Evolutionary conservation across 2,113 vertebrate species (phyloP), one percentile per base, ranked within the genome.

Genomic region (Rhinoderma darwinii): DNA sequence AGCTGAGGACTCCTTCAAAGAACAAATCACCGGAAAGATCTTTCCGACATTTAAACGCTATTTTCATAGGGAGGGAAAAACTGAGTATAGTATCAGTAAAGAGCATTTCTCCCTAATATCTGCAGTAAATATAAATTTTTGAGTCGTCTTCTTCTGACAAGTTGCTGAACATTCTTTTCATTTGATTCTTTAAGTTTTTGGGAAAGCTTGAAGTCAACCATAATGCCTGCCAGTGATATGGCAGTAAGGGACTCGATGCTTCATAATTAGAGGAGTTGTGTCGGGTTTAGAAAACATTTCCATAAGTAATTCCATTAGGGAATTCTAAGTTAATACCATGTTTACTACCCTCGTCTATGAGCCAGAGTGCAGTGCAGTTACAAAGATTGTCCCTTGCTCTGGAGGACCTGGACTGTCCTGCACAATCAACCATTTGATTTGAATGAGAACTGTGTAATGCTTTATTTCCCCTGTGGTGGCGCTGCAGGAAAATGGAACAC

Each of bases 11-110:
- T 17, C n/a, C 22, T 72, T 61, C 85, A 82, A 44, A 70, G 78
- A 74, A 82, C 78, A 87, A 87, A 87, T 82, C 68, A 74, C 51
- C 7, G 85, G 51, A 20, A 50, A 47, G 39, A 87, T 87, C 85
- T 82, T 73, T 82, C 27, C 72, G 85, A 59, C 66, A 35, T 73
- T 75, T 56, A 51, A n/a, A 35, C 61, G 68, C 77, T 86, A 30
- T 86, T 39, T 84, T 59, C 25, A 35, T n/a, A 59, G 63, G 27
- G 63, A 41, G 47, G 10, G 27, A 35, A 86, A 54, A 59, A 39
- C 41, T 47, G 22, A 68, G 10, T 18, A 39, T 59, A 30, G 59
- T 79, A 56, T 86, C 51, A 86, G 80, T 86, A 86, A 41, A 25
- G 18, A 72, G 22, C 68, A 12, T 72, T 39, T 72, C 7, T 70